phyloP scores from a whole-genome alignment of 2,113 vertebrate genomes.

The Phasianus colchicus region DNA sequence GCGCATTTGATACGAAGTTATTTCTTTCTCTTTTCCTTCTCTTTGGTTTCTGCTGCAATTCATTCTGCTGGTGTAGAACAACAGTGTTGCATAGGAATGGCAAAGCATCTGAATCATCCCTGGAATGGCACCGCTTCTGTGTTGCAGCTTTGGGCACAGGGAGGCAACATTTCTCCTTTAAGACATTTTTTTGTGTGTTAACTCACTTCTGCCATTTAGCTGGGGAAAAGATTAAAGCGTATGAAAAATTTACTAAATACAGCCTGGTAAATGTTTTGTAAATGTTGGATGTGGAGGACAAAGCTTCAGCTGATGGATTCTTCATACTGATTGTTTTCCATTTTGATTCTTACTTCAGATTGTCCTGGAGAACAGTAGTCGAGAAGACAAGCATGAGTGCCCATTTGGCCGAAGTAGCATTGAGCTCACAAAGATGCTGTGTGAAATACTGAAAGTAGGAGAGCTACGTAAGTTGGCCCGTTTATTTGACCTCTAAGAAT shows the following conservation, averaged over 20 bases:
- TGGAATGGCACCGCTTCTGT: not conserved
- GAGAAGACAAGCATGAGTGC: constrained; percentile 98
- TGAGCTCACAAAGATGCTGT: constrained; percentile 98
- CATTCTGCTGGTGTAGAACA: not conserved
- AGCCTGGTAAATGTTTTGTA: not conserved
- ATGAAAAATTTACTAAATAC: not conserved
- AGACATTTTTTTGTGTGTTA: no score
- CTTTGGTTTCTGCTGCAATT: not conserved
- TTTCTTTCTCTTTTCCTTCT: not conserved
- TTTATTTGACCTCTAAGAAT: not conserved
- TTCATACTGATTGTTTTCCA: not conserved
- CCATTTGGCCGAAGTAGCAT: constrained; percentile 98
- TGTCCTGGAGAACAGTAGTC: constrained; percentile 98
- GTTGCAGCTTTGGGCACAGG: not conserved
- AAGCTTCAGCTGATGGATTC: not conserved
- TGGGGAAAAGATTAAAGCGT: rapidly evolving
- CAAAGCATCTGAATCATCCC: not conserved
- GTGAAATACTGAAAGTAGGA: constrained; percentile 97
- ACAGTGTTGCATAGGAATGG: not conserved
- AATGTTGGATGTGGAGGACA: not conserved
- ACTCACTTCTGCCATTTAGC: not conserved
- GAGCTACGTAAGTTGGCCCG: constrained; percentile 92
- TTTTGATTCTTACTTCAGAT: constrained; percentile 81
- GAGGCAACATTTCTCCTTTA: not conserved
- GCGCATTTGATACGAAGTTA: not conserved